Evolutionary conservation across 2,113 vertebrate species (phyloP).

Genomic region (Cinclus cinclus): DNA sequence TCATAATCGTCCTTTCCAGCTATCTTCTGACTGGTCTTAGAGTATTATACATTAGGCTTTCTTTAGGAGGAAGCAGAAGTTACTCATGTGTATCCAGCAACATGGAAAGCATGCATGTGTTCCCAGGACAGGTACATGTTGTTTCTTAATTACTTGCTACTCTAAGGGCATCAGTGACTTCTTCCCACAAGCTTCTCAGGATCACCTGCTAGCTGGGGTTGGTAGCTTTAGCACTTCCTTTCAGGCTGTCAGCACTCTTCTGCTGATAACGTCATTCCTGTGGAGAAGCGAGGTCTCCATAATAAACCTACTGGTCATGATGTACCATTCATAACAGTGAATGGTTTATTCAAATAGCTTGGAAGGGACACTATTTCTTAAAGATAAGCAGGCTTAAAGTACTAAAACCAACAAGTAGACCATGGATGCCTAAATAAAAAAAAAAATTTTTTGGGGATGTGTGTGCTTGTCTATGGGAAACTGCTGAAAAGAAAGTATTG

Average conservation of each 20-base stretch:
- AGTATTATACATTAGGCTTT: not conserved
- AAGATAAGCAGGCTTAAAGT: not conserved
- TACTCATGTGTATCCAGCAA: not conserved
- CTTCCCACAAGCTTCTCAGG: not conserved
- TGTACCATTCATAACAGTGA: not conserved
- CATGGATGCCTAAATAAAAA: not conserved
- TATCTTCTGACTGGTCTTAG: not conserved
- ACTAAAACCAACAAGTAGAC: not conserved
- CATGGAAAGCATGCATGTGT: not conserved
- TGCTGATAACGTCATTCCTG: not conserved
- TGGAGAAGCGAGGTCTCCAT: not conserved
- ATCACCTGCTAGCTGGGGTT: not conserved
- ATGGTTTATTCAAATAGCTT: not conserved
- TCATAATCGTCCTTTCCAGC: not conserved
- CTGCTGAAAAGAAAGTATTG: not conserved
- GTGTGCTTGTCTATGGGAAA: not conserved
- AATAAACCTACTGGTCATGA: not conserved
- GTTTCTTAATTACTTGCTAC: not conserved
- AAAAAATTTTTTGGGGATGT: fast-evolving
- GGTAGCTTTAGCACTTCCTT: not conserved
- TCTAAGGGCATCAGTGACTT: not conserved
- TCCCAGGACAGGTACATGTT: not conserved
- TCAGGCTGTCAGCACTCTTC: not conserved
- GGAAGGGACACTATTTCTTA: not conserved
- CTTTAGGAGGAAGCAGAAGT: not conserved